These are phyloP conservation scores for Bombylius discolor DNA, from an alignment of 2,888 invertebrate species.

Conservation along the genomic window DNA sequence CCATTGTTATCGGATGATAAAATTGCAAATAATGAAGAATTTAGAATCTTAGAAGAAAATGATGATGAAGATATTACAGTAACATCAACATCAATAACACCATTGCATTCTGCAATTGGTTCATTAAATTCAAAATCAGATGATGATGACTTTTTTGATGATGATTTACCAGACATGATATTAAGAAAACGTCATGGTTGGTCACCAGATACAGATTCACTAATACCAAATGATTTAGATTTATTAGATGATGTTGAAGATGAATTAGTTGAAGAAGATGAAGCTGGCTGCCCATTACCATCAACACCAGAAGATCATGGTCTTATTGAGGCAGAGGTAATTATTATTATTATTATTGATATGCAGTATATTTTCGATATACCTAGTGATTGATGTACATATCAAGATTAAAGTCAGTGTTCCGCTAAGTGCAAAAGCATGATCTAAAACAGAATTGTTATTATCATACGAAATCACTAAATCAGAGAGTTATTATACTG, in stretches of 20 bases:
- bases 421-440: no score
- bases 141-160: slow-evolving; percentile 30
- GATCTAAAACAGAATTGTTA: no score
- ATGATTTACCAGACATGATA: slow-evolving; percentile 26
- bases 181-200: slow-evolving; percentile 33
- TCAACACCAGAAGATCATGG: slow-evolving; percentile 79
- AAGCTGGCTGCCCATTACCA: slow-evolving; percentile 70
- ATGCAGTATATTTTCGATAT: not conserved
- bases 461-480: no score
- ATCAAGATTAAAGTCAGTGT: no score
- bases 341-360: no score
- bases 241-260: slow-evolving; percentile 28
- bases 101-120: not conserved
- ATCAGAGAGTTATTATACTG: no score
- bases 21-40: not conserved
- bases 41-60: not conserved
- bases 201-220: slow-evolving; percentile 27
- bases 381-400: no score
- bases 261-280: slow-evolving; percentile 48
- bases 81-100: not conserved
- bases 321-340: slow-evolving; percentile 63
- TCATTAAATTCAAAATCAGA: slow-evolving; percentile 16
- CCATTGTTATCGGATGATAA: not conserved
- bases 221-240: slow-evolving; percentile 29
- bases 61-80: not conserved